A percentile compares a stretch with the other conserved stretches of the same genome.
These are phyloP conservation scores for Daktulosphaira vitifoliae DNA, from an alignment of 1,140 invertebrate genomes.

Conservation along the genomic window DNA sequence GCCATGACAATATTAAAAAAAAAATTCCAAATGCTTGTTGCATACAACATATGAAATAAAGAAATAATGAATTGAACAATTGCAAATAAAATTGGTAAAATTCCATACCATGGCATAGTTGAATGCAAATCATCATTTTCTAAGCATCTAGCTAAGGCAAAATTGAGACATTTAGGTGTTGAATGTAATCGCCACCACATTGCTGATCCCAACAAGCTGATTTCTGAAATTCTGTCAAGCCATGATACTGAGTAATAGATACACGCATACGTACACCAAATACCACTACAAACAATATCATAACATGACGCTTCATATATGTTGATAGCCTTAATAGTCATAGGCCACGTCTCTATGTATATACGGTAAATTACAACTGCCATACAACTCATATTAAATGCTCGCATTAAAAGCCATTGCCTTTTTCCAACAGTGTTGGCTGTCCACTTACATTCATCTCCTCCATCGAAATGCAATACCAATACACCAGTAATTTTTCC, in stretches of 20 bases:
- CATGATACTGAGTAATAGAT: slow-evolving; percentile 19
- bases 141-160: background rate
- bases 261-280: slow-evolving; percentile 24
- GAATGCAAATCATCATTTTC: background rate
- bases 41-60: background rate
- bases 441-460: background rate
- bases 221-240: background rate
- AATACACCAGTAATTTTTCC: background rate
- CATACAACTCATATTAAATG: background rate
- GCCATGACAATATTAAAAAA: background rate
- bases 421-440: background rate
- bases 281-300: background rate
- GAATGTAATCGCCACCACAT: background rate
- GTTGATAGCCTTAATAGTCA: background rate
- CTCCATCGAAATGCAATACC: background rate
- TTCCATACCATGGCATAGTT: background rate
- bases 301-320: background rate
- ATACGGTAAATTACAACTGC: background rate
- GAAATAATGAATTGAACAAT: background rate
- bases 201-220: background rate
- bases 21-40: background rate
- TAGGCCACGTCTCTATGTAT: background rate
- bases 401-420: background rate
- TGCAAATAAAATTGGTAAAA: background rate
- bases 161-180: background rate